Conservation (phyloP, 2,888 invertebrate species). For the Megamerina dolium region DNA sequence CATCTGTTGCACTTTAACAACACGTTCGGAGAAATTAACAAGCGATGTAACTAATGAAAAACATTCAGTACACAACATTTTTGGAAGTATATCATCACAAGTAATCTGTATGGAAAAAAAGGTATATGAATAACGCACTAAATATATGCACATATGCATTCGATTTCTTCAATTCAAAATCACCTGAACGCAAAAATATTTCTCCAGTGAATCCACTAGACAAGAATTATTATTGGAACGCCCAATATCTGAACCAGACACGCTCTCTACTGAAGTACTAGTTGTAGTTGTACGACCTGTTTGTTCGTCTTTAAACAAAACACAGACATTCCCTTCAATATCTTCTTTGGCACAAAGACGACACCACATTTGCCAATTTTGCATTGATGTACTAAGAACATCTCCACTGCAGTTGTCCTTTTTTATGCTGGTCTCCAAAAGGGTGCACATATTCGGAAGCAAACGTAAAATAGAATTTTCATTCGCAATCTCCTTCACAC, state of each 20-base stretch:
- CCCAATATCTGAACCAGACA: conserved; percentile 15
- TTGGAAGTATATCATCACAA: conserved; percentile 34
- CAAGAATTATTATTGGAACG: too few relatives aligned
- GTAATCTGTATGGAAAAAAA: conserved; percentile 32
- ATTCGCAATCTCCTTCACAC: too few relatives aligned
- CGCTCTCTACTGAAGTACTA: conserved; percentile 26
- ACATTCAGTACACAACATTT: conserved; percentile 34
- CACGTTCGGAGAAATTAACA: conserved; percentile 34
- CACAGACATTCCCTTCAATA: conserved; percentile 26
- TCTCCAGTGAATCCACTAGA: conserved; percentile 36
- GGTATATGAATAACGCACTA: not conserved
- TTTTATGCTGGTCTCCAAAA: too few relatives aligned
- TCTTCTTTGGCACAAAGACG: conserved; percentile 40
- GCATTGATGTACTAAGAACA: too few relatives aligned
- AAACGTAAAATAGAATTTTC: too few relatives aligned
- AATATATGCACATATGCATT: not conserved
- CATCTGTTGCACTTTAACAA: conserved; percentile 39
- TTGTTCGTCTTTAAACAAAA: conserved; percentile 27
- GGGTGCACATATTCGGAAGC: too few relatives aligned
- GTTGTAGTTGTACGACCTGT: conserved; percentile 19
- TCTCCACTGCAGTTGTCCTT: too few relatives aligned
- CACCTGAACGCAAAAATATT: conserved; percentile 45
- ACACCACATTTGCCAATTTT: conserved; percentile 39
- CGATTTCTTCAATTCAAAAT: conserved; percentile 9
- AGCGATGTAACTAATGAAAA: conserved; percentile 32